phyloP scores from a whole-genome alignment of 2,797 vertebrate genomes.

The Pogonophryne albipinna region DNA sequence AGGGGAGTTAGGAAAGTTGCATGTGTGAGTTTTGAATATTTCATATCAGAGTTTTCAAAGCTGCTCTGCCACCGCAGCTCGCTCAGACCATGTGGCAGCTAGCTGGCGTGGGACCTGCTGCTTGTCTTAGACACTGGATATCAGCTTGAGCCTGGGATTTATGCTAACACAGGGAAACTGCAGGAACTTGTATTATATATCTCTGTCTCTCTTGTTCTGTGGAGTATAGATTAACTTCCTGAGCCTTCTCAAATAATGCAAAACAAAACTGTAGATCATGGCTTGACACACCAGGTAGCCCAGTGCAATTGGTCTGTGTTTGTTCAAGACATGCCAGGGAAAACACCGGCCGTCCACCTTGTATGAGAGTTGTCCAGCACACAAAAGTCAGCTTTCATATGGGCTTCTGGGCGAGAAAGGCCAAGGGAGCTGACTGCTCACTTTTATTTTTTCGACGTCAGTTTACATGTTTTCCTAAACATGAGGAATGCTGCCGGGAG shows the following conservation, averaged over 20 bases:
- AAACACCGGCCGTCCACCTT: constrained; percentile 81
- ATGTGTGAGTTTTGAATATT: constrained; percentile 71
- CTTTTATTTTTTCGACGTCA: constrained; percentile 76
- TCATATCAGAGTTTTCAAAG: constrained; percentile 72
- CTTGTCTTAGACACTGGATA: constrained; percentile 62
- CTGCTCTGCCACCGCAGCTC: constrained; percentile 43
- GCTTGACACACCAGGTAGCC: constrained; percentile 73
- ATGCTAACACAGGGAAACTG: constrained; percentile 59
- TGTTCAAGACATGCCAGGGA: constrained; percentile 81
- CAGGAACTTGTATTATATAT: constrained; percentile 56
- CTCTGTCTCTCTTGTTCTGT: constrained; percentile 62
- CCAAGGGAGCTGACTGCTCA: constrained; percentile 78
- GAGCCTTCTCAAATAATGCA: constrained; percentile 78
- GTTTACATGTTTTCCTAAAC: constrained; percentile 83
- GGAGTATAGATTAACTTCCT: constrained; percentile 66
- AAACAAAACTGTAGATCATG: constrained; percentile 79
- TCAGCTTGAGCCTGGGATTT: constrained; percentile 55
- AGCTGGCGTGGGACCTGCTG: constrained; percentile 37
- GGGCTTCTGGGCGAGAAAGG: constrained; percentile 72
- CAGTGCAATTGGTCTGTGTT: constrained; percentile 79
- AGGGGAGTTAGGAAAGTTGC: constrained; percentile 63
- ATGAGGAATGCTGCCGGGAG: constrained; percentile 77
- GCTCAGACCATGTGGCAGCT: constrained; percentile 51
- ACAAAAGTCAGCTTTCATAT: constrained; percentile 84
- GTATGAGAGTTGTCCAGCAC: constrained; percentile 66